Conservation (phyloP, 2,888 invertebrate species). For the Sarcophaga carnaria region DNA sequence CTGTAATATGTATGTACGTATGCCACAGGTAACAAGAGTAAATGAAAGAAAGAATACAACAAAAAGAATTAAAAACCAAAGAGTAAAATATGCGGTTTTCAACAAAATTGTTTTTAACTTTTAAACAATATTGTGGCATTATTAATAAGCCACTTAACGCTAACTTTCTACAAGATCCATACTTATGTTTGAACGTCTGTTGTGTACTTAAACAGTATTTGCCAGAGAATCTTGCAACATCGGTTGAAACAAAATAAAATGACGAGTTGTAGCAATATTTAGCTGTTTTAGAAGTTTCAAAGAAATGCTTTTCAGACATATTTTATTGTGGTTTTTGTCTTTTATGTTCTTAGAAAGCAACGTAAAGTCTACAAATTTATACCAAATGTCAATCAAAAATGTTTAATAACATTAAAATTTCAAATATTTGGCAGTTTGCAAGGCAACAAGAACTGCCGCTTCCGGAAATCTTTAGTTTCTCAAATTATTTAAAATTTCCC, state of each 20-base stretch:
- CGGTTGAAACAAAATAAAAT: neutral
- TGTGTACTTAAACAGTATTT: neutral
- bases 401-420: neutral
- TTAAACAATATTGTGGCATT: constrained; percentile 66
- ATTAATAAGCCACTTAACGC: constrained; percentile 69
- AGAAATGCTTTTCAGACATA: constrained; percentile 36
- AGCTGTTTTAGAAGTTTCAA: too few relatives aligned
- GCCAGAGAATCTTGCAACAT: constrained; percentile 27
- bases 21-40: too few relatives aligned
- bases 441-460: too few relatives aligned
- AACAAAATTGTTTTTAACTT: constrained; percentile 63
- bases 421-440: too few relatives aligned
- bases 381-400: neutral
- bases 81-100: constrained; percentile 7
- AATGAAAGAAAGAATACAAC: too few relatives aligned
- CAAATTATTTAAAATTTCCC: too few relatives aligned
- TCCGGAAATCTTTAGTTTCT: too few relatives aligned
- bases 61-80: neutral
- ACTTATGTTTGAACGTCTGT: constrained; percentile 18
- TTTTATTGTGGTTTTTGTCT: constrained; percentile 45
- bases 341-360: neutral
- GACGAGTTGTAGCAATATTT: neutral
- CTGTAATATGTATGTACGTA: too few relatives aligned
- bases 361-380: too few relatives aligned
- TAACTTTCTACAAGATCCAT: constrained; percentile 52